These are phyloP conservation scores for Bembecia ichneumoniformis DNA, from an alignment of 2,888 invertebrate species.

Conservation along the genomic window DNA sequence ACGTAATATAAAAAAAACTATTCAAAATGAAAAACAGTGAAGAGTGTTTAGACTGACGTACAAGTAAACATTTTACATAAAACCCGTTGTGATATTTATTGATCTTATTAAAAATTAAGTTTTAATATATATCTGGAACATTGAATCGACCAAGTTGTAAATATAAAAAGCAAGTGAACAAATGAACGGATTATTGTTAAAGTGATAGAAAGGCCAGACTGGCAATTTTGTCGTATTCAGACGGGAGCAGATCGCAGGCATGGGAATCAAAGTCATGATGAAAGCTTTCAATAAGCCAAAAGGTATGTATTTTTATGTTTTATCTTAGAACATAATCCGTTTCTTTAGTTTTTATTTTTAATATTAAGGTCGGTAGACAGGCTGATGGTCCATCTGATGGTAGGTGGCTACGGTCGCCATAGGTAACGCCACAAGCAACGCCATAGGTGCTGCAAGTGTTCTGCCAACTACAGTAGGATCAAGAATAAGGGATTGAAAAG, in stretches of 20 bases:
- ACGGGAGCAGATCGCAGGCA: conserved; percentile 75
- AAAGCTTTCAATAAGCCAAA: conserved; percentile 89
- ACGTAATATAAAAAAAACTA: conserved; percentile 40
- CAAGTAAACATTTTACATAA: conserved; percentile 20
- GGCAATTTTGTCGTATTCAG: conserved; percentile 31
- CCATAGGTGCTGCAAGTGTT: too few relatives aligned
- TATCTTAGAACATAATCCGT: too few relatives aligned
- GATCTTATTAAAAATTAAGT: conserved; percentile 49
- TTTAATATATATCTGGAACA: conserved; percentile 20
- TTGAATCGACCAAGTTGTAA: conserved; percentile 31
- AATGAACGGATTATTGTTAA: neutral
- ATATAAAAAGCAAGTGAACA: conserved; percentile 11
- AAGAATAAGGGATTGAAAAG: too few relatives aligned
- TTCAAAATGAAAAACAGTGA: conserved; percentile 70
- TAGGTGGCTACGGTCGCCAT: too few relatives aligned
- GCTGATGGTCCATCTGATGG: too few relatives aligned
- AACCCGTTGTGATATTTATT: conserved; percentile 62
- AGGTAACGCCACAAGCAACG: too few relatives aligned
- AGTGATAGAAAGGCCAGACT: conserved; percentile 18
- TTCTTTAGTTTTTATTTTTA: too few relatives aligned
- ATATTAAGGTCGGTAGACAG: too few relatives aligned
- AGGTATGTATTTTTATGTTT: conserved; percentile 61
- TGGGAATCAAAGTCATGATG: conserved; percentile 90
- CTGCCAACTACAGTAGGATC: too few relatives aligned
- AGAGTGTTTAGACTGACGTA: conserved; percentile 60